These are phyloP conservation scores for Pseudopipra pipra DNA, from an alignment of 2,113 vertebrate species.

Conservation along the genomic window DNA sequence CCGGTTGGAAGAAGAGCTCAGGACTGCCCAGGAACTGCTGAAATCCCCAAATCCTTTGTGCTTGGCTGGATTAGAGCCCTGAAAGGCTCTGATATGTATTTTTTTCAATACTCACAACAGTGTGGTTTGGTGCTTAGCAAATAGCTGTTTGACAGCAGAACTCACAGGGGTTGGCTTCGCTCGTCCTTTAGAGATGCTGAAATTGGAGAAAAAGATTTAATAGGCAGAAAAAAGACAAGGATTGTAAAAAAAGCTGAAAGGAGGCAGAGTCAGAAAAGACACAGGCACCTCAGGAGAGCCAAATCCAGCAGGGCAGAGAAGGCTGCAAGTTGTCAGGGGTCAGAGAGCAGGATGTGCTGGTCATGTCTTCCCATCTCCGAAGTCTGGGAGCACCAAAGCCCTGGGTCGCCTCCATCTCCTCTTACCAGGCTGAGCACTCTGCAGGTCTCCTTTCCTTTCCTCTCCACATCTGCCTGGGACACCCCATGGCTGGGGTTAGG, in stretches of 20 bases:
- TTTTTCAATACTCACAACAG: conserved; percentile 12
- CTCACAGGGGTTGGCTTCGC: neutral
- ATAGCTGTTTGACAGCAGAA: neutral
- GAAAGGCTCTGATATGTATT: neutral
- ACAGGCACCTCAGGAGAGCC: neutral
- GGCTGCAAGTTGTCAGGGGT: neutral
- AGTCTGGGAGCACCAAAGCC: neutral
- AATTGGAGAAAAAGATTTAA: conserved; percentile 1
- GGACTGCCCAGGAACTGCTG: neutral
- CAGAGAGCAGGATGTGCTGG: neutral
- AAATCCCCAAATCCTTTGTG: neutral
- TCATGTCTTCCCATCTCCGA: neutral
- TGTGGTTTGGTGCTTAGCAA: neutral
- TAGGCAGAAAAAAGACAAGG: neutral
- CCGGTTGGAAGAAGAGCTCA: neutral
- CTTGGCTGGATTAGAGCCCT: neutral
- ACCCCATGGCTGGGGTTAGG: neutral
- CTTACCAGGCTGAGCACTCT: neutral
- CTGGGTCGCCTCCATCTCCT: rapidly evolving
- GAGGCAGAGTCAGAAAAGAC: neutral
- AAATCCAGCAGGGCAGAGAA: neutral
- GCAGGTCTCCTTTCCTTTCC: neutral
- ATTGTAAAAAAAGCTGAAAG: neutral
- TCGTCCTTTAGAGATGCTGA: neutral
- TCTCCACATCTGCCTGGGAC: neutral